These are phyloP conservation scores for Ditylenchus dipsaci DNA, from an alignment of 1,140 invertebrate genomes.

Conservation along the genomic window DNA sequence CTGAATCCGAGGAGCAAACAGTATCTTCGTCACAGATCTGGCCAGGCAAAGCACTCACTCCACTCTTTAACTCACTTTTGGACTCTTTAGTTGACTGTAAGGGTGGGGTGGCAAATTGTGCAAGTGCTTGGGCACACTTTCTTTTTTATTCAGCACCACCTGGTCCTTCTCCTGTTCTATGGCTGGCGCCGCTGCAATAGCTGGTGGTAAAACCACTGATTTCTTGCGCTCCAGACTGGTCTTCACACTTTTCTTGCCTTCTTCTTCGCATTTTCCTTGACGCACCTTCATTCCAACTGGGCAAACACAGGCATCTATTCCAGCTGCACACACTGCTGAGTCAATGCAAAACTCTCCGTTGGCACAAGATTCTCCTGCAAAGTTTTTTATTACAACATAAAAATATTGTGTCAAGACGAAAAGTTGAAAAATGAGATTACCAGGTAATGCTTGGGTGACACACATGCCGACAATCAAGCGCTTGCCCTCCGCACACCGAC, in stretches of 20 bases:
- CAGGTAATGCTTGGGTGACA: background rate
- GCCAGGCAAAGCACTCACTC: constrained; percentile 15
- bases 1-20: constrained; percentile 20
- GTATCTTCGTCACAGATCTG: constrained; percentile 23
- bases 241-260: constrained; percentile 16
- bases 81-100: too few relatives aligned
- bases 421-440: background rate
- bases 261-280: constrained; percentile 26
- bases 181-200: too few relatives aligned
- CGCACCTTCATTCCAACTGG: constrained; percentile 22
- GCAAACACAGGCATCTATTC: constrained; percentile 39
- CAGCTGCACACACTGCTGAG: constrained; percentile 28
- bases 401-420: background rate
- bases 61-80: background rate
- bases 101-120: too few relatives aligned
- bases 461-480: background rate
- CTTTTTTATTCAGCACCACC: too few relatives aligned
- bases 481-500: constrained; percentile 17
- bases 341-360: constrained; percentile 37
- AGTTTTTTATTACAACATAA: constrained; percentile 4
- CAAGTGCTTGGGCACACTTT: too few relatives aligned
- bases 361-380: constrained; percentile 35
- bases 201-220: too few relatives aligned
- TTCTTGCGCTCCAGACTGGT: background rate
- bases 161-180: too few relatives aligned